These are phyloP conservation scores for Chrysogorgia sp. DNA, from an alignment of 92 coral and sea anemone species.

Conservation along the genomic window DNA sequence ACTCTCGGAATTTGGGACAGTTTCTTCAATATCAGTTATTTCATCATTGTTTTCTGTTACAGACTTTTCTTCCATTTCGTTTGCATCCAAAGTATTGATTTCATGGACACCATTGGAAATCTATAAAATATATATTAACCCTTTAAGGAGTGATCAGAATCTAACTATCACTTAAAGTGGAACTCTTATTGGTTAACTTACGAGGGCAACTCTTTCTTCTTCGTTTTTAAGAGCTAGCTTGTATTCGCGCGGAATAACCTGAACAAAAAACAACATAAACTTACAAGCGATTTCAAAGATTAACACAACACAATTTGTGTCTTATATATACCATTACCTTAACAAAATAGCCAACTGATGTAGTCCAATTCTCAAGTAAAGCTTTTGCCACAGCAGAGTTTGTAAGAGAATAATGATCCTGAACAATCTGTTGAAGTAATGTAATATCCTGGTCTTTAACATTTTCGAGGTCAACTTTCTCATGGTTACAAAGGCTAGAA, in stretches of 20 bases:
- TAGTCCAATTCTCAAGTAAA: slow-evolving; percentile 75
- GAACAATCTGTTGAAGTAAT: slow-evolving; percentile 66
- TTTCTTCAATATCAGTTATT: slow-evolving; percentile 83
- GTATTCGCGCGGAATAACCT: slow-evolving; percentile 90
- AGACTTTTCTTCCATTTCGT: slow-evolving; percentile 70
- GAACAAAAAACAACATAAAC: background rate
- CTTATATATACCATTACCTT: slow-evolving; percentile 55
- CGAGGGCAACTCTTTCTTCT: slow-evolving; percentile 66
- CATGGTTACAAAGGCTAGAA: slow-evolving; percentile 71
- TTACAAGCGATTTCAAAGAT: background rate
- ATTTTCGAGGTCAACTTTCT: slow-evolving; percentile 75
- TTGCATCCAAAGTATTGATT: slow-evolving; percentile 45
- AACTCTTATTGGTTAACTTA: background rate
- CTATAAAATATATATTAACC: slow-evolving; percentile 28
- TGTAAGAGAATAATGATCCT: slow-evolving; percentile 74
- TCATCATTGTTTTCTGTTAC: slow-evolving; percentile 56
- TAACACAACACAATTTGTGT: background rate
- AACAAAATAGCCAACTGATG: slow-evolving; percentile 63
- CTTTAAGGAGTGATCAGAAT: background rate
- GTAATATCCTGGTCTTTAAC: slow-evolving; percentile 73
- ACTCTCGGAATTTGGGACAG: slow-evolving; percentile 72
- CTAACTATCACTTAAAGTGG: background rate
- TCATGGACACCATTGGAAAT: slow-evolving; percentile 42
- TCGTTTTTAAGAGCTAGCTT: slow-evolving; percentile 70
- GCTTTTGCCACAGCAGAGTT: slow-evolving; percentile 78